A percentile compares a stretch with the other conserved stretches of the same genome.
Evolutionary conservation across 2,888 invertebrate genomes (phyloP).

Genomic region (Dascillus cervinus): DNA sequence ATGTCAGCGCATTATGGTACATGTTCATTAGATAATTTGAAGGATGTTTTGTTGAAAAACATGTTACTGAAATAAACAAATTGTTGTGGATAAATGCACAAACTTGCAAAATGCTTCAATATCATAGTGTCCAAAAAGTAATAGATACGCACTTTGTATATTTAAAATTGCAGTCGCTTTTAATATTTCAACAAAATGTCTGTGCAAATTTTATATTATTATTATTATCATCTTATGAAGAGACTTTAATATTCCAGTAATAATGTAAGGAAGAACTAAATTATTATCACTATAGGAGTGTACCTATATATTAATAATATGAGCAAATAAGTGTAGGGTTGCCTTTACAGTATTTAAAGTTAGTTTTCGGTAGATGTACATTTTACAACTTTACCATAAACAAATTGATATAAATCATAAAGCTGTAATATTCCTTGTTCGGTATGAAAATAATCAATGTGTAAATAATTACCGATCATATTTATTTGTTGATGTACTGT

Average conservation of each 20-base stretch:
- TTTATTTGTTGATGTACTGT: neutral
- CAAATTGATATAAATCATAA: neutral
- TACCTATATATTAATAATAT: no score
- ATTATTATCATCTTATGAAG: neutral
- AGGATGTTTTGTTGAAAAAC: neutral
- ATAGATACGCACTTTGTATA: neutral
- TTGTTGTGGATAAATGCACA: neutral
- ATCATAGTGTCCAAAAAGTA: no score
- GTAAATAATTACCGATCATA: neutral
- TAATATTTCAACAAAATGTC: neutral
- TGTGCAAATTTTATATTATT: no score
- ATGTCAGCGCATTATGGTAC: no score
- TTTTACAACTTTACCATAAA: neutral
- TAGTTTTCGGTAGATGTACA: neutral
- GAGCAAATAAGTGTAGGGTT: conserved; percentile 17
- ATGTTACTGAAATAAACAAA: neutral
- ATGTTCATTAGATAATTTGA: neutral
- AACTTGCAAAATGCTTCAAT: no score
- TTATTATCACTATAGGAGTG: conserved; percentile 3
- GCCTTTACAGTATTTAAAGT: conserved; percentile 18
- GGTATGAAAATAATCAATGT: neutral
- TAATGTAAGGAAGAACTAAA: conserved; percentile 6
- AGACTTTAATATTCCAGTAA: conserved; percentile 10
- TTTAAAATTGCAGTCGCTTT: neutral
- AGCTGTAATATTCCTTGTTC: neutral